phyloP scores from a whole-genome alignment of 2,113 vertebrate genomes.

The Chaenocephalus aceratus region DNA sequence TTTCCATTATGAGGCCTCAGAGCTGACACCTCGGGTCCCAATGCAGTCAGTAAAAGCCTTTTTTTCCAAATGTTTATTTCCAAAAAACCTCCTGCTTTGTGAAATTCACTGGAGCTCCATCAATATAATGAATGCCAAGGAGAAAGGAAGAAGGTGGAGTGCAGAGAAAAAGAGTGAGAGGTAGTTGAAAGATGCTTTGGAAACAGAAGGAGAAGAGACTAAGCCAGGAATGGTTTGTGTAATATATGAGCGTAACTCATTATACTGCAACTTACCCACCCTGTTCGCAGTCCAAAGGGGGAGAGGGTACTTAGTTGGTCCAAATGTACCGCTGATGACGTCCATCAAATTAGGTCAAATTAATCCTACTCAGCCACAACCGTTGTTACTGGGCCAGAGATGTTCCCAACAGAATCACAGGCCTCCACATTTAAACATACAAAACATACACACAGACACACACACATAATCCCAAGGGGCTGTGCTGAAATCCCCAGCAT shows the following conservation, averaged over 20 bases:
- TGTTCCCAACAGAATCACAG: conserved; percentile 35
- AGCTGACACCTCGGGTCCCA: conserved; percentile 13
- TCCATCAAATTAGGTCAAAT: conserved; percentile 41
- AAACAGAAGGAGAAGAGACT: conserved; percentile 35
- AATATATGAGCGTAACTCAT: conserved; percentile 31
- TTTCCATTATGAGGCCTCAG: conserved; percentile 28
- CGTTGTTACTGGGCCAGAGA: conserved; percentile 29
- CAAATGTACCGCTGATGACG: conserved; percentile 19
- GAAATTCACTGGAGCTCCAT: conserved; percentile 43
- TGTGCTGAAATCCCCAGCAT: conserved; percentile 53
- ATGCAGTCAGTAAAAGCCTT: conserved; percentile 1
- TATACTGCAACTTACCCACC: conserved; percentile 23
- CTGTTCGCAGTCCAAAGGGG: conserved; percentile 21
- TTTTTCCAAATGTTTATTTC: conserved; percentile 15
- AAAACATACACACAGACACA: conserved; percentile 15
- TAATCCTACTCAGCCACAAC: conserved; percentile 4
- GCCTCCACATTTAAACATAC: conserved; percentile 4
- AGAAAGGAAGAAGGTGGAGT: conserved; percentile 19
- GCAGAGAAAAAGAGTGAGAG: conserved; percentile 20
- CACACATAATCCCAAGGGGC: conserved; percentile 52
- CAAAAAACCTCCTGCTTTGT: conserved; percentile 28
- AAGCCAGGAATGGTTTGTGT: conserved; percentile 27
- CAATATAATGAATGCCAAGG: conserved; percentile 42
- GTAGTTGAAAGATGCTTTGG: conserved; percentile 40
- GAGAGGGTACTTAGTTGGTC: conserved; percentile 14